Percentiles rank a stretch among this genome's conserved stretches.
Evolutionary conservation across 2,888 invertebrate genomes (phyloP).

Genomic region (Aleiodes leptofemur): DNA sequence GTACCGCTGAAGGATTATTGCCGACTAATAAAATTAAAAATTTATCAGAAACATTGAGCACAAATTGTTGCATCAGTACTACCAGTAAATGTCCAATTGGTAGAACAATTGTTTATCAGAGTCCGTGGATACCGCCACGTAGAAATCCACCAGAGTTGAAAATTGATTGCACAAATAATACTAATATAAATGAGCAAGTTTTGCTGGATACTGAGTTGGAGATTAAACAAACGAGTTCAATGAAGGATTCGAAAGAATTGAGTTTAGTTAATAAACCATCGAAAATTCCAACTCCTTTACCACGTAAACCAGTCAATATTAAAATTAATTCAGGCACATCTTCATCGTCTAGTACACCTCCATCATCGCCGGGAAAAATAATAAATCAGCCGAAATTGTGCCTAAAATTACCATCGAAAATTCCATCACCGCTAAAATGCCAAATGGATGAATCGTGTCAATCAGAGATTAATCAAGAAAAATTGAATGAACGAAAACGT

Average conservation of each 20-base stretch:
- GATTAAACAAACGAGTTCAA: neutral
- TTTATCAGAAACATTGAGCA: conserved; percentile 62
- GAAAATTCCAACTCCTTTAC: conserved; percentile 71
- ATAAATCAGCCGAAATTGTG: conserved; percentile 55
- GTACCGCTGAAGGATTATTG: conserved; percentile 72
- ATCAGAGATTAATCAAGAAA: conserved; percentile 16
- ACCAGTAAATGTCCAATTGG: conserved; percentile 29
- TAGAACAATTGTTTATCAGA: conserved; percentile 69
- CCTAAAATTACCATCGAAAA: conserved; percentile 54
- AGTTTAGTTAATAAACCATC: conserved; percentile 55
- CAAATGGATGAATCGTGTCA: conserved; percentile 36
- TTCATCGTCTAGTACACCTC: conserved; percentile 35
- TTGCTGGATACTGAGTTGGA: no score
- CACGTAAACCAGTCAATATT: conserved; percentile 62
- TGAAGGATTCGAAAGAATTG: neutral
- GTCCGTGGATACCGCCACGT: conserved; percentile 68
- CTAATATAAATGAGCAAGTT: no score
- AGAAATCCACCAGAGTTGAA: conserved; percentile 62
- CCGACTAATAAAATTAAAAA: conserved; percentile 68
- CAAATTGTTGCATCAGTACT: conserved; percentile 52
- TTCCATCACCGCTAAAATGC: conserved; percentile 49
- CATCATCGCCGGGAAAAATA: conserved; percentile 35
- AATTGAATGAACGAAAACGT: conserved; percentile 61
- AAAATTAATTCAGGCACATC: conserved; percentile 56
- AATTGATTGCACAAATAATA: conserved; percentile 8